Percentiles rank a stretch among this genome's conserved stretches.
Conservation (phyloP, 2,797 vertebrate genomes). For the Pteropus rufus region DNA sequence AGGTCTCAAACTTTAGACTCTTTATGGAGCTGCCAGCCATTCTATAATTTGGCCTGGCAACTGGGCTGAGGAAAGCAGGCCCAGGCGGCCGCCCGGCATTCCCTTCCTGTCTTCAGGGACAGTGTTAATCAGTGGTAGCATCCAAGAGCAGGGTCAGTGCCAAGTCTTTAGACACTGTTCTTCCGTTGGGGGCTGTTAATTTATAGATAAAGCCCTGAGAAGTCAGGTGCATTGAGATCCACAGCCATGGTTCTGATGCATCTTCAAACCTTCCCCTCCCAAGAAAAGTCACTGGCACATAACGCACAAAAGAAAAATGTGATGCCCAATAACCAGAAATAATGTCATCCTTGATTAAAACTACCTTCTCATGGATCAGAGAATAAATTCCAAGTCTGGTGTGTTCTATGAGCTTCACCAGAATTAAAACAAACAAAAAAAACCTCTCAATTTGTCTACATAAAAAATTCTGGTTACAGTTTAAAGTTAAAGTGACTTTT, state of each 20-base stretch:
- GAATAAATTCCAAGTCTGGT: not conserved
- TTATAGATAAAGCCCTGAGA: not conserved
- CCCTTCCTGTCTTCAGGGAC: not conserved
- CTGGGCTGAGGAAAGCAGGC: not conserved
- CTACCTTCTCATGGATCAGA: not conserved
- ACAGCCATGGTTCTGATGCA: accelerated
- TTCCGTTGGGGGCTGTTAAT: not conserved
- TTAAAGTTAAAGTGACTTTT: not conserved
- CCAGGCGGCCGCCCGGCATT: not conserved
- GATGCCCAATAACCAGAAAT: not conserved
- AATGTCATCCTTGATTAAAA: not conserved
- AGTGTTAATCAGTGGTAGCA: not conserved
- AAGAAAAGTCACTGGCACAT: not conserved
- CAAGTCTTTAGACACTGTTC: not conserved
- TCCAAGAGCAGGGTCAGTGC: not conserved
- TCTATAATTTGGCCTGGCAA: not conserved
- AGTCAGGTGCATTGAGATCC: not conserved
- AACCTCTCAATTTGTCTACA: not conserved
- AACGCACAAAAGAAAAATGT: not conserved
- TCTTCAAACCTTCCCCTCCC: not conserved
- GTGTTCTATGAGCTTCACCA: not conserved
- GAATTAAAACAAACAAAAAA: not conserved
- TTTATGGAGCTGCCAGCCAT: not conserved
- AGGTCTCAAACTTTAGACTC: not conserved
- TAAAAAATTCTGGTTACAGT: not conserved